Evolutionary conservation across 2,113 vertebrate genomes (phyloP).

Genomic region (Rhipidura dahli): DNA sequence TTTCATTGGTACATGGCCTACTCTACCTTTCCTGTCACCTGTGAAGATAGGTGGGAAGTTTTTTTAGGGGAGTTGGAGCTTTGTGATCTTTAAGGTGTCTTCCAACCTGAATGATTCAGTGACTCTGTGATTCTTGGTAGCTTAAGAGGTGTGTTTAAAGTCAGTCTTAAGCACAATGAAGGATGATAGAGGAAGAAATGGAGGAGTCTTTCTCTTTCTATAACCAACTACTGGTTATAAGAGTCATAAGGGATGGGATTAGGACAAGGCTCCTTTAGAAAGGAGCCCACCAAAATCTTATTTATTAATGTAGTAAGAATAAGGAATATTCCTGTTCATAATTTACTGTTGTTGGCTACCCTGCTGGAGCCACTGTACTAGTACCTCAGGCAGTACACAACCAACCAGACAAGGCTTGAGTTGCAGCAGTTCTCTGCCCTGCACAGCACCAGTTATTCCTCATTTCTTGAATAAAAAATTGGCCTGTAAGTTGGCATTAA

Average conservation of each 20-base stretch:
- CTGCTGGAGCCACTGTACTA: fast-evolving
- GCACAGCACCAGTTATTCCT: fast-evolving
- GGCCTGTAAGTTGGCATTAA: background rate
- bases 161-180: background rate
- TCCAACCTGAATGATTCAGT: fast-evolving
- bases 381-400: background rate
- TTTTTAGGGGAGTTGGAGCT: background rate
- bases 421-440: background rate
- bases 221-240: background rate
- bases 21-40: background rate
- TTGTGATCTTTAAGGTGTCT: background rate
- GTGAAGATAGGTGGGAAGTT: background rate
- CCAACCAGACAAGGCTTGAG: background rate
- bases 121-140: background rate
- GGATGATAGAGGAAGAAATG: background rate
- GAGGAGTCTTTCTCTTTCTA: background rate
- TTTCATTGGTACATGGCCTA: background rate
- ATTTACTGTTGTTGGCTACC: background rate
- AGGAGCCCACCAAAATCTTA: background rate
- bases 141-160: background rate
- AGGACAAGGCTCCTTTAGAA: background rate
- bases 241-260: background rate
- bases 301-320: background rate
- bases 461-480: background rate
- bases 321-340: background rate